Percentiles rank a stretch among this genome's conserved stretches.
Evolutionary conservation across 30 jellyfish, hydroid and myxozoan species (phyloP).

Genomic region (Clytia hemisphaerica): DNA sequence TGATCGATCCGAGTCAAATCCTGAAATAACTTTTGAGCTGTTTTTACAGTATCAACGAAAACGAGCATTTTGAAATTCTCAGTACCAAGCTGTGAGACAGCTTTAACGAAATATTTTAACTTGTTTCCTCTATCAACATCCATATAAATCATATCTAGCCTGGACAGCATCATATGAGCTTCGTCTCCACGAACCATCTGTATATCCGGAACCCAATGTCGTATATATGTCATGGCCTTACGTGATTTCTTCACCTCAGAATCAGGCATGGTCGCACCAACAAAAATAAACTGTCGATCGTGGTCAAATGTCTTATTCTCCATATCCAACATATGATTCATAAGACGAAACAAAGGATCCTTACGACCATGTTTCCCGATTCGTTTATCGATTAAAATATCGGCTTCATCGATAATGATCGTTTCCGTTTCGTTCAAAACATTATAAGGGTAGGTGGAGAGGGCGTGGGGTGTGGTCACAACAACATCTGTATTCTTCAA

Average conservation of each 20-base stretch:
- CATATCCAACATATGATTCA: conserved; percentile 30
- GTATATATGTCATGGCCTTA: conserved; percentile 49
- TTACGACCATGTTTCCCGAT: conserved; percentile 34
- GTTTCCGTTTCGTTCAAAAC: conserved; percentile 33
- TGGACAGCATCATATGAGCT: conserved; percentile 38
- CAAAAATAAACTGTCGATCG: conserved; percentile 60
- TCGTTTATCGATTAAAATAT: conserved; percentile 33
- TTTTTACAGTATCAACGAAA: conserved; percentile 39
- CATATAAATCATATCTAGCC: conserved; percentile 32
- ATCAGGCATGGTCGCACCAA: conserved; percentile 88
- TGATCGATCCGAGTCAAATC: neutral
- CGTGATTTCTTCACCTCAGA: conserved; percentile 29
- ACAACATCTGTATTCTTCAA: conserved; percentile 33
- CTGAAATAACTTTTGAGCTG: conserved; percentile 25
- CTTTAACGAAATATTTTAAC: conserved; percentile 14
- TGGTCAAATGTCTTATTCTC: conserved; percentile 26
- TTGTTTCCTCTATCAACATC: conserved; percentile 36
- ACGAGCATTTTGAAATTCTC: conserved; percentile 11
- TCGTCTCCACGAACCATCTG: conserved; percentile 32
- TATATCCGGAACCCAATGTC: conserved; percentile 51
- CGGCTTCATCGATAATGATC: conserved; percentile 85
- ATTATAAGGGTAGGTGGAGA: conserved; percentile 51
- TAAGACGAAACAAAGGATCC: conserved; percentile 35
- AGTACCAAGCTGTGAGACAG: neutral
- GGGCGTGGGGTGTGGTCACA: conserved; percentile 39